A percentile compares a stretch with the other conserved stretches of the same genome.
phyloP scores from a whole-genome alignment of 2,113 vertebrate genomes.

The Melanerpes aurifrons region DNA sequence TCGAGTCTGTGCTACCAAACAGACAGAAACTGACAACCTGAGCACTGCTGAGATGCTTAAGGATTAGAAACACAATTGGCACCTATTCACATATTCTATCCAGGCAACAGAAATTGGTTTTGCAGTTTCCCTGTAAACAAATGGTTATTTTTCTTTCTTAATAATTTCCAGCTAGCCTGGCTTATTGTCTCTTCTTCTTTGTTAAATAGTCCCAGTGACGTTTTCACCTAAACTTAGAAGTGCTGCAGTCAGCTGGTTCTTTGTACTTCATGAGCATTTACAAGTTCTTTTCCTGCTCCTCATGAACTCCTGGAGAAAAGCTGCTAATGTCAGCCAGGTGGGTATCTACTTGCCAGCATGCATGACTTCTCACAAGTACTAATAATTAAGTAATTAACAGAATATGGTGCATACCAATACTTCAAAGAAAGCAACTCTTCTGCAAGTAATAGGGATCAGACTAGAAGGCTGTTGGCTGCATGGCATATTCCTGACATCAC shows the following conservation, averaged over 20 bases:
- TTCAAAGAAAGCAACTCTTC: background rate
- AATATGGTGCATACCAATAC: background rate
- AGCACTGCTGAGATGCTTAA: background rate
- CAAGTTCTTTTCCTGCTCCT: background rate
- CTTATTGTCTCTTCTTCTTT: background rate
- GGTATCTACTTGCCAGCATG: background rate
- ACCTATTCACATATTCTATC: background rate
- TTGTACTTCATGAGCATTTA: accelerated
- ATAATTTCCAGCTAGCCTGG: background rate
- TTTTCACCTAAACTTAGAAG: slow-evolving; percentile 4
- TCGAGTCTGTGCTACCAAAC: background rate
- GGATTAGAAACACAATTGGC: background rate
- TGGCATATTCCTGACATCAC: background rate
- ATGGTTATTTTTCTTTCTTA: background rate
- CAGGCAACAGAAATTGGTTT: background rate
- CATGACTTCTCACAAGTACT: background rate
- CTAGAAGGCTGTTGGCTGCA: background rate
- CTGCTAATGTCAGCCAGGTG: background rate
- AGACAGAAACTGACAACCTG: background rate
- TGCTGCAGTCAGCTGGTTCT: background rate
- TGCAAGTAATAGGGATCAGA: background rate
- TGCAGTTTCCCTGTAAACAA: background rate
- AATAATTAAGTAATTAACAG: background rate
- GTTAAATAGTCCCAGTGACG: background rate
- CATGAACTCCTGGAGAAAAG: background rate